Evolutionary conservation across 2,888 invertebrate species (phyloP).

Genomic region (Elgonia sp.): DNA sequence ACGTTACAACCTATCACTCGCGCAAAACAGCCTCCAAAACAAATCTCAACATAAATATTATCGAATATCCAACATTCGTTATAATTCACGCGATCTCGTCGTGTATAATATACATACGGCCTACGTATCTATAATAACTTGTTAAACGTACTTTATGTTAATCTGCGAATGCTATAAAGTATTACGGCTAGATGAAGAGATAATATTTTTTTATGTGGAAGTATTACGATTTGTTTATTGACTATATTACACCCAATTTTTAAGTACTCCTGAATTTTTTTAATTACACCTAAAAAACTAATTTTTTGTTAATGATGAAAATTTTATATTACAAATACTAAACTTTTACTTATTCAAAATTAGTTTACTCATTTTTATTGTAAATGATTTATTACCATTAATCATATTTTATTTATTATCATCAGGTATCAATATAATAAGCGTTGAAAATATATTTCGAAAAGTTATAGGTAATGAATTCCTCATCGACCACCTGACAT

Average conservation of each 20-base stretch:
- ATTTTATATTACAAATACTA: too few species aligned
- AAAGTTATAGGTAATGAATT: not conserved
- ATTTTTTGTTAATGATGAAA: too few species aligned
- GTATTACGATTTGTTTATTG: slow-evolving; percentile 23
- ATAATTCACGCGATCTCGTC: slow-evolving; percentile 70
- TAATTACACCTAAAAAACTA: too few species aligned
- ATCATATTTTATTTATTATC: too few species aligned
- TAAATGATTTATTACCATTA: too few species aligned
- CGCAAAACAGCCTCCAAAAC: slow-evolving; percentile 59
- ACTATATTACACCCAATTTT: too few species aligned
- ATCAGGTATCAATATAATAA: too few species aligned
- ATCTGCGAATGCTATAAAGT: slow-evolving; percentile 49
- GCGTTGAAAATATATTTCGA: too few species aligned
- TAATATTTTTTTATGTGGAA: slow-evolving; percentile 38
- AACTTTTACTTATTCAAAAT: too few species aligned
- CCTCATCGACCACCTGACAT: not conserved
- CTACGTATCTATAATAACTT: slow-evolving; percentile 65
- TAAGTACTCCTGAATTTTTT: too few species aligned
- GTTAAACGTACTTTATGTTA: slow-evolving; percentile 70
- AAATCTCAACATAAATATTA: slow-evolving; percentile 70
- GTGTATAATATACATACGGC: slow-evolving; percentile 58
- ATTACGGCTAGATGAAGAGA: slow-evolving; percentile 58
- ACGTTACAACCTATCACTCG: slow-evolving; percentile 63
- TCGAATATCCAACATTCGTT: slow-evolving; percentile 54
- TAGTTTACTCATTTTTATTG: too few species aligned